Base-by-base conservation (phyloP, 1,140 invertebrate species). In the Drosophila watanabei region DNA sequence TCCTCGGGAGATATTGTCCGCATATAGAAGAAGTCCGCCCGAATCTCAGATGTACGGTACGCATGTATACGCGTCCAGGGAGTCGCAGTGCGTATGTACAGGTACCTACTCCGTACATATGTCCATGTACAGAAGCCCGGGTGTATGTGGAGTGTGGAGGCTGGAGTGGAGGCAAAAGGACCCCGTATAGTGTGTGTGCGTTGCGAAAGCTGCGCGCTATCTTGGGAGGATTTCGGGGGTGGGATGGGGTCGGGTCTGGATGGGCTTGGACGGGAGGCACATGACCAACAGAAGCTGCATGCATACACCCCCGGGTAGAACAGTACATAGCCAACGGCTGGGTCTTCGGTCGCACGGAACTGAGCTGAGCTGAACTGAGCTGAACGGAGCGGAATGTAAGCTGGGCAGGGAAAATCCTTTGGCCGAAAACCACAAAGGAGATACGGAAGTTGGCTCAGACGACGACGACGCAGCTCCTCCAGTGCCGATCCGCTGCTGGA, bases 301-400 rank as follows among this genome's bases (percentile, higher is more conserved):
- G 80, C 70, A 86, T 92, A 92, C 92, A 90, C 92, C 92, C 89
- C 89, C 92, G 87, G 92, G 92, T 93, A 82, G 87, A 92, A 85
- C 75, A 92, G 87, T 92, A 88, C 79, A 93, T 93, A 93, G 92
- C 92, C 92, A 85, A 92, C 76, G 92, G 92, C 92, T 93, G 91
- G 87, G 89, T 84, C 91, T 86, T 92, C 77, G 83, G 78, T 93
- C 92, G 88, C 76, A 92, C 59, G 63, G 63, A 75, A 75, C 82
- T 57, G 63, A 57, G 33, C 62, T 88, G 63, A 57, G 33, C 62
- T 88, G 48, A 71, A 43, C 59, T 48, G 59, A 58, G 30, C 58
- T 35, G 65, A 73, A 71, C 85, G 68, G 79, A 56, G 64, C 82
- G 73, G 82, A 90, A 78, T 82, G 91, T 81, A 88, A 93, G 92